Evolutionary conservation across 1,140 invertebrate species (phyloP).

Genomic region (Bicyclus anynana): DNA sequence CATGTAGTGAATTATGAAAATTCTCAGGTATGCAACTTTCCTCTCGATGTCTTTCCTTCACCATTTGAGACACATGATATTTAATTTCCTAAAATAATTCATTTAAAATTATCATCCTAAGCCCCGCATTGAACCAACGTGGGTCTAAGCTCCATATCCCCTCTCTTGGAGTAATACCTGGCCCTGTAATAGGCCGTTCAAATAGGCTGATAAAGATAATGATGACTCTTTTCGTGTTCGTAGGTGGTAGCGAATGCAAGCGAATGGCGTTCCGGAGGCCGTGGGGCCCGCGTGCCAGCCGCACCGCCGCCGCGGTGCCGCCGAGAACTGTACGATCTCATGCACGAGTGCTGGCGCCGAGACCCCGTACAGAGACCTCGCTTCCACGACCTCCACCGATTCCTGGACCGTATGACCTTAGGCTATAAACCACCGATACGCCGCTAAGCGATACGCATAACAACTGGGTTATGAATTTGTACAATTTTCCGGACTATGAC

Average conservation of each 20-base stretch:
- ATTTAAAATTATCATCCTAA: too few relatives aligned
- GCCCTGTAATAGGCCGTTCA: too few relatives aligned
- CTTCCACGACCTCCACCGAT: slow-evolving; percentile 94
- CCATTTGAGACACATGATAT: too few relatives aligned
- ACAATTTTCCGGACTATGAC: neutral
- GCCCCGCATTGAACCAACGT: too few relatives aligned
- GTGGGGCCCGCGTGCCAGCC: slow-evolving; percentile 75
- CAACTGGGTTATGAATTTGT: neutral
- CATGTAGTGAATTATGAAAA: too few relatives aligned
- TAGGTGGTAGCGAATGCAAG: slow-evolving; percentile 85
- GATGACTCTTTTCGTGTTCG: neutral
- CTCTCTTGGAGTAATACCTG: too few relatives aligned
- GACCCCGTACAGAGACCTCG: slow-evolving; percentile 90
- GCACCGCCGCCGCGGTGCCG: slow-evolving; percentile 90
- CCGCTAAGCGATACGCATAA: slow-evolving; percentile 28
- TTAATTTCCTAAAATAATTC: too few relatives aligned
- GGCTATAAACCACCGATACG: slow-evolving; percentile 83
- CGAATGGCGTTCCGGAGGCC: slow-evolving; percentile 79
- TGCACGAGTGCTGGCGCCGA: slow-evolving; percentile 96
- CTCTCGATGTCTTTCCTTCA: too few relatives aligned
- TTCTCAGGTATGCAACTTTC: too few relatives aligned
- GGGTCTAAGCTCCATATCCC: too few relatives aligned
- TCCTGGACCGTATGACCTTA: slow-evolving; percentile 93
- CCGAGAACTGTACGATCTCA: slow-evolving; percentile 94
- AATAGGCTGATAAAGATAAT: too few relatives aligned